phyloP scores from a whole-genome alignment of 2,113 vertebrate genomes.

The Isurus oxyrinchus region DNA sequence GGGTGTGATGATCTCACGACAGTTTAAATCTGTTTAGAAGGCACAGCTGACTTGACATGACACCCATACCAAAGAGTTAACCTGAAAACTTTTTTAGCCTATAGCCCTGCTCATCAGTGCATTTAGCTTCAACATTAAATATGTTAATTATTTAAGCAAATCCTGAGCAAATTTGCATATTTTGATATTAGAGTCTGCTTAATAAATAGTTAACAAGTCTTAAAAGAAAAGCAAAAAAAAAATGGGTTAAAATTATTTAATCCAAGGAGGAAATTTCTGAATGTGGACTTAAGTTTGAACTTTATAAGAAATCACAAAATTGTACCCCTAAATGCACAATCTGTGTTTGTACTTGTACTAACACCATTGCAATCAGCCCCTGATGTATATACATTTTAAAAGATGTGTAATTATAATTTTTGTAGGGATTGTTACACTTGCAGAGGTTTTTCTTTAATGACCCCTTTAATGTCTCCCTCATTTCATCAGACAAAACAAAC shows the following conservation, averaged over 20 bases:
- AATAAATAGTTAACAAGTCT: background rate
- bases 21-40: background rate
- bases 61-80: background rate
- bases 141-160: background rate
- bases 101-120: background rate
- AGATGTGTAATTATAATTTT: background rate
- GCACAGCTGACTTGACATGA: background rate
- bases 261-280: background rate
- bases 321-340: background rate
- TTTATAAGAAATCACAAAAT: background rate
- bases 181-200: background rate
- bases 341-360: background rate
- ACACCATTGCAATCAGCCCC: background rate
- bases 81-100: background rate
- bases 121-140: background rate
- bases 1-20: background rate
- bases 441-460: background rate
- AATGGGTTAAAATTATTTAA: background rate
- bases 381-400: background rate
- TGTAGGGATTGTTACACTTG: background rate
- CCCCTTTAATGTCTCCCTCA: background rate
- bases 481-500: background rate
- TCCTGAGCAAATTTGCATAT: background rate
- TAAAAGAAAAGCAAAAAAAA: background rate
- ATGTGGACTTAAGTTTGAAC: background rate